phyloP scores from a whole-genome alignment of 2,113 vertebrate genomes.

The Oreochromis niloticus region DNA sequence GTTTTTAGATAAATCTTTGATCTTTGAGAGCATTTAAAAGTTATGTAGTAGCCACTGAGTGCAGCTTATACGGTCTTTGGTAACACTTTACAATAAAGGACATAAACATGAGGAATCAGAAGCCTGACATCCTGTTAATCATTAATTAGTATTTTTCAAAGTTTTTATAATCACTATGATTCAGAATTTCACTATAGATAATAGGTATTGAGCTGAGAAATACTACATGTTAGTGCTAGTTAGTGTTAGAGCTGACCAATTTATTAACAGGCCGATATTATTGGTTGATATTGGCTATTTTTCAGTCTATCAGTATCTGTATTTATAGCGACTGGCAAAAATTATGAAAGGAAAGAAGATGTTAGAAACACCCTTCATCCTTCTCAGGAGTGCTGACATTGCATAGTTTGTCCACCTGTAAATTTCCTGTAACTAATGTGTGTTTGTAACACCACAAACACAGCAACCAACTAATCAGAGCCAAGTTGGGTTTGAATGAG shows the following conservation, averaged over 20 bases:
- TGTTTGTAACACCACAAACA: background rate
- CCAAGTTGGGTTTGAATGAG: background rate
- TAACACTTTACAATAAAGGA: background rate
- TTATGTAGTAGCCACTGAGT: background rate
- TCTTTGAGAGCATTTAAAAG: background rate
- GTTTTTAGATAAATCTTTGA: background rate
- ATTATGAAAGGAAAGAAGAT: background rate
- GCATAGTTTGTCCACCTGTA: background rate
- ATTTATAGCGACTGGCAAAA: accelerated
- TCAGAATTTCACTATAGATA: background rate
- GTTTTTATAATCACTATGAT: background rate
- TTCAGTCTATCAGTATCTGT: background rate
- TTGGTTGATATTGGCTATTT: background rate
- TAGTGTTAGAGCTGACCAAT: background rate
- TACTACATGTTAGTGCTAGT: accelerated
- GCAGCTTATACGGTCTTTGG: background rate
- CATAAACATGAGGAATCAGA: background rate
- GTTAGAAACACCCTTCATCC: background rate
- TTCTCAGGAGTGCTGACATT: background rate
- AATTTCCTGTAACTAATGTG: background rate
- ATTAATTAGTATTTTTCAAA: background rate
- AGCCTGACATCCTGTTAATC: background rate
- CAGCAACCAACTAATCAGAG: background rate
- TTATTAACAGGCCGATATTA: background rate
- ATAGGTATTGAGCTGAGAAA: background rate